phyloP scores from a whole-genome alignment of 1,140 invertebrate species.

The Drosophila seguyi region DNA sequence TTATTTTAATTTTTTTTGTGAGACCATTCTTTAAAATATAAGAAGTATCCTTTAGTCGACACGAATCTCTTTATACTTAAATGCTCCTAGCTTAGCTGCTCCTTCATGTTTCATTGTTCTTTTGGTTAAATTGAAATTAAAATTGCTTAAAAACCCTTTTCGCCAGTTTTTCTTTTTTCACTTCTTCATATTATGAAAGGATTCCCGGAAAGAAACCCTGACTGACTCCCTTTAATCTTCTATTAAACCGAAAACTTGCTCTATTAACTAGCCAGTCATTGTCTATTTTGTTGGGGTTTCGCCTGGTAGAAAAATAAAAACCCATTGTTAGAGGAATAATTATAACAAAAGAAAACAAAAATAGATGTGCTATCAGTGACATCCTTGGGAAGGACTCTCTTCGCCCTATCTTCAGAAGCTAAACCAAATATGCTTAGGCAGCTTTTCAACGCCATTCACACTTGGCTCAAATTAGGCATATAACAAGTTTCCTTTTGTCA shows the following conservation, averaged over 20 bases:
- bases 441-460: constrained; percentile 27
- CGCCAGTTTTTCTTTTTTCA: not conserved
- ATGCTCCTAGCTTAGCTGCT: constrained; percentile 11
- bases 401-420: not conserved
- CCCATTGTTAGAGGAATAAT: constrained; percentile 11
- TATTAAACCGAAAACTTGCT: constrained; percentile 22
- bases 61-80: rapidly evolving
- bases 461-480: constrained; percentile 57
- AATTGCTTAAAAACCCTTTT: constrained; percentile 62
- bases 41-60: not conserved
- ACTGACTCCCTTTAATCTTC: constrained; percentile 10
- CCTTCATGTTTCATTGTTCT: not conserved
- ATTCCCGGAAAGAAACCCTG: not conserved
- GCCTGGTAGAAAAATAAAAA: constrained; percentile 10
- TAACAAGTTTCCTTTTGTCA: constrained; percentile 47
- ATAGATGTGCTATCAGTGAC: constrained; percentile 4
- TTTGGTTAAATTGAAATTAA: constrained; percentile 67
- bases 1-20: no score
- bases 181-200: constrained; percentile 5
- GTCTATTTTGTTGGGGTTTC: constrained; percentile 23
- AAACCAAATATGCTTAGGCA: constrained; percentile 41
- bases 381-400: constrained; percentile 31
- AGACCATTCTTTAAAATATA: no score
- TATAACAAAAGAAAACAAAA: constrained; percentile 21
- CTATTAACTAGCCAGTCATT: constrained; percentile 12